Evolutionary conservation across 2,113 vertebrate species (phyloP), one percentile per base, ranked within the genome.

Genomic region (Mohoua ochrocephala): DNA sequence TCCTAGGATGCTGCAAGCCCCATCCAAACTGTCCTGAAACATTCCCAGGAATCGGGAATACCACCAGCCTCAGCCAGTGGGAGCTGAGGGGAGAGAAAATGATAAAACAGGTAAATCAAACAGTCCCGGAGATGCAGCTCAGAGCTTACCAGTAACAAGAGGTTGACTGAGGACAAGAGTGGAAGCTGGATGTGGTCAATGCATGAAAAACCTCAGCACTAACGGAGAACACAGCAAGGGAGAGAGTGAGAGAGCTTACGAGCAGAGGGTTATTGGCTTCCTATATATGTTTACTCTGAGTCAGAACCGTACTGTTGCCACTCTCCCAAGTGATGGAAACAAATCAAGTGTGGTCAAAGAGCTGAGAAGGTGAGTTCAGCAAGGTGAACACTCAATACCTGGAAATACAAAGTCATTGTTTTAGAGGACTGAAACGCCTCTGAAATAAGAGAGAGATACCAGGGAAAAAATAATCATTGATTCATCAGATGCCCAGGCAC

Each of bases 271-370:
- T 49, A 54, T 50, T 2, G 2, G 10, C 65, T 61, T 87, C 65
- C 69, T 83, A 82, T 64, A 27, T 68, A 28, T 49, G 59, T 44
- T 76, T 74, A 2, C 63, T 61, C 65, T 85, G 81, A 87, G 41
- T 89, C 33, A 52, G 83, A n/a, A 13, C 15, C 1, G 1, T 50
- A 19, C 30, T 71, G 4, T 1, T 1, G 0, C n/a, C 50, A 12
- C 28, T 28, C 35, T 78, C 73, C 60, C 1, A 0, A 1, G 1
- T 24, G 63, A 73, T 22, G 13, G 37, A 92, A 94, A 74, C 4
- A 35, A 70, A 65, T 54, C 50, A 64, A 85, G 68, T 0, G 0
- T 21, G 16, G 42, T 17, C 23, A 41, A 68, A 56, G 10, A 80
- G 41, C 31, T 45, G 74, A 87, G 57, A 76, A 76, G 45, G 39